Percentiles rank a stretch among this genome's conserved stretches.
phyloP scores from a whole-genome alignment of 2,797 vertebrate genomes.

The Sebastes reedi region DNA sequence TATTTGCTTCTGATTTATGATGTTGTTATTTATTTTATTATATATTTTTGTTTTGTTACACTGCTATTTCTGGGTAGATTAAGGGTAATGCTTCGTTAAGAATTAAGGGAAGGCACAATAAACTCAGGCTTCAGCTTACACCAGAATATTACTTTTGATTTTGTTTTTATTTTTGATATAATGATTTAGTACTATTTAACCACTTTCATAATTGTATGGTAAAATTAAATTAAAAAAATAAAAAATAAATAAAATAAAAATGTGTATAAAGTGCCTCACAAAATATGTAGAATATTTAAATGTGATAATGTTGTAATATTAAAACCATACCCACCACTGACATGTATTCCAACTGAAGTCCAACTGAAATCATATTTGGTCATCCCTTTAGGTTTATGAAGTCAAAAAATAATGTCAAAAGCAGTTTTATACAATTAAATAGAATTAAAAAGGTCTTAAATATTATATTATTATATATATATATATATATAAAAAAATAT shows the following conservation, averaged over 20 bases:
- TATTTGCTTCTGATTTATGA: neutral
- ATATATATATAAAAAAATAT: too few species aligned
- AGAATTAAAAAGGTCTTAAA: too few species aligned
- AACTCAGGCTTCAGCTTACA: neutral
- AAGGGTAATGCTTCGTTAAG: neutral
- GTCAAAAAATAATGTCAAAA: too few species aligned
- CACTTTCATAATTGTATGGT: neutral
- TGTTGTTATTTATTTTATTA: neutral
- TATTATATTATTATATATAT: too few species aligned
- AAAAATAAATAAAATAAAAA: too few species aligned
- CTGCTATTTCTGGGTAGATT: neutral
- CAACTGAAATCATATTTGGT: too few species aligned
- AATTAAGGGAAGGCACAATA: neutral
- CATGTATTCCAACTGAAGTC: too few species aligned
- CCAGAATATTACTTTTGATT: neutral
- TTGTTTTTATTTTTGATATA: neutral
- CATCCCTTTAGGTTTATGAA: too few species aligned
- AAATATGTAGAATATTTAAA: too few species aligned
- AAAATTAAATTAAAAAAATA: neutral
- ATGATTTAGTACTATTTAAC: neutral
- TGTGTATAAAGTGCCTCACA: neutral
- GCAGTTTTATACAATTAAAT: neutral
- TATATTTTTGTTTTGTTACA: neutral
- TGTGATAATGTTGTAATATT: neutral
- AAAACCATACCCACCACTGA: accelerated